These are phyloP conservation scores for Turnix velox DNA, from an alignment of 2,113 vertebrate genomes.

Conservation along the genomic window DNA sequence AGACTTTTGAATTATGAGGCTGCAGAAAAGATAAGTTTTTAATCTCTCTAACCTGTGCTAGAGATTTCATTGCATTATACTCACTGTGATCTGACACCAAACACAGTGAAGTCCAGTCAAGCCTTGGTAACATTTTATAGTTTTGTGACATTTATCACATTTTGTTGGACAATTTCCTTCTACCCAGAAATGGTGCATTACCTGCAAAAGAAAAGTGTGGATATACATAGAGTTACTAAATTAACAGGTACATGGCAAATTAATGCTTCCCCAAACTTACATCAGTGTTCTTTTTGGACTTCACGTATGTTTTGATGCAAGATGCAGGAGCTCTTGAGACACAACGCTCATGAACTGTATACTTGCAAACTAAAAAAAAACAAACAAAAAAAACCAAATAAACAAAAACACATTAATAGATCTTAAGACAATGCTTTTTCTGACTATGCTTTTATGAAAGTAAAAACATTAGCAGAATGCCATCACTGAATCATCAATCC, in stretches of 20 bases:
- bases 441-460: conserved; percentile 37
- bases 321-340: conserved; percentile 86
- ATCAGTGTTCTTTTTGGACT: conserved; percentile 92
- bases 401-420: not conserved
- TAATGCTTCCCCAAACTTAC: conserved; percentile 66
- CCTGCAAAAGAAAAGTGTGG: conserved; percentile 68
- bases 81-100: conserved; percentile 97
- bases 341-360: conserved; percentile 89
- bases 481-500: conserved; percentile 66
- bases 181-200: conserved; percentile 95
- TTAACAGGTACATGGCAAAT: not conserved
- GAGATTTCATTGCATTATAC: conserved; percentile 5
- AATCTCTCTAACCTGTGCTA: not conserved
- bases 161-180: conserved; percentile 93
- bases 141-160: conserved; percentile 96
- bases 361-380: conserved; percentile 88
- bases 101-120: conserved; percentile 93
- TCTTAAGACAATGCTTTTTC: conserved; percentile 4
- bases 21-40: not conserved
- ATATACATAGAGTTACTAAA: not conserved
- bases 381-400: too few species aligned
- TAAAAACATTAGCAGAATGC: conserved; percentile 55
- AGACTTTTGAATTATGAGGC: not conserved
- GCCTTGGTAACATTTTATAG: conserved; percentile 94
- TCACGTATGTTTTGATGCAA: conserved; percentile 93